Evolutionary conservation across 23 tunicate species (phyloP).

Genomic region (Diplosoma virens): DNA sequence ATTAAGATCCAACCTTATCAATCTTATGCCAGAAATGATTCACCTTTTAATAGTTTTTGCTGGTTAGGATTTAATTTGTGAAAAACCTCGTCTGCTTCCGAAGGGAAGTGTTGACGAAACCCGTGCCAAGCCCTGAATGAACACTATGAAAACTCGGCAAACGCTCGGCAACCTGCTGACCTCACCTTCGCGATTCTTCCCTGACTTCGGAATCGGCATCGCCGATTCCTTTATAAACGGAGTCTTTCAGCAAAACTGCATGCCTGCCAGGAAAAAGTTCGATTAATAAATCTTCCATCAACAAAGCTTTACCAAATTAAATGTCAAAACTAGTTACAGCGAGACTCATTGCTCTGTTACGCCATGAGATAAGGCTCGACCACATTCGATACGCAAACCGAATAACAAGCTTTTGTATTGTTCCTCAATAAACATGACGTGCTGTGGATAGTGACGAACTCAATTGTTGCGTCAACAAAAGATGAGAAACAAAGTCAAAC

Average conservation of each 20-base stretch:
- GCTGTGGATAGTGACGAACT: too few species aligned
- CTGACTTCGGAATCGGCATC: slow-evolving; percentile 90
- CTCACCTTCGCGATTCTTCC: slow-evolving; percentile 86
- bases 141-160: not conserved
- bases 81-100: slow-evolving; percentile 71
- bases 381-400: too few species aligned
- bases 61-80: slow-evolving; percentile 53
- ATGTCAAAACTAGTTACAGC: too few species aligned
- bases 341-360: too few species aligned
- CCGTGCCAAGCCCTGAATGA: slow-evolving; percentile 77
- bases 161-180: not conserved
- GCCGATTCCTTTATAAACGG: slow-evolving; percentile 73
- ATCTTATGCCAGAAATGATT: not conserved
- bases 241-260: slow-evolving; percentile 37
- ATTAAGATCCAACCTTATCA: too few species aligned
- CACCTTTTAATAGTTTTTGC: slow-evolving; percentile 77
- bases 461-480: too few species aligned
- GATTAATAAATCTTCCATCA: slow-evolving; percentile 59
- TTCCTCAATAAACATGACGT: too few species aligned
- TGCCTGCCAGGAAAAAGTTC: slow-evolving; percentile 62
- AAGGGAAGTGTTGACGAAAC: slow-evolving; percentile 57
- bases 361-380: too few species aligned
- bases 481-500: too few species aligned
- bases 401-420: too few species aligned
- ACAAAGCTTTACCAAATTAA: too few species aligned